A percentile compares a stretch with the other conserved stretches of the same genome.
phyloP scores from a whole-genome alignment of 1,140 invertebrate genomes.

The Asobara japonica region DNA sequence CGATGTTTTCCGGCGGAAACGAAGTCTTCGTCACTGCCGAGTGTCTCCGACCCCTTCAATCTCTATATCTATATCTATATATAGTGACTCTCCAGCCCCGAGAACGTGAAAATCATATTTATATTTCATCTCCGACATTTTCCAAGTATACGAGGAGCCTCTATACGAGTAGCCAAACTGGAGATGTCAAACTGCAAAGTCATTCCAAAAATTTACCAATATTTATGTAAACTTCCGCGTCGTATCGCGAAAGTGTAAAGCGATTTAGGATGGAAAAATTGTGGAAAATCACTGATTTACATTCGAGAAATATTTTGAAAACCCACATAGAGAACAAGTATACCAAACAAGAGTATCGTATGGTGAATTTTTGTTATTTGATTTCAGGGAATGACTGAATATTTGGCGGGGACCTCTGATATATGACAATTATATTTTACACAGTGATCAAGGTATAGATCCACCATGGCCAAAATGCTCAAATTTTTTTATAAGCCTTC shows the following conservation, averaged over 20 bases:
- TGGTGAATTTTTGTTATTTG: too few species aligned
- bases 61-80: constrained; percentile 14
- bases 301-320: too few species aligned
- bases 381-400: too few species aligned
- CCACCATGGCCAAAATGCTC: too few species aligned
- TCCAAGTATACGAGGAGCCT: constrained; percentile 39
- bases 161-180: constrained; percentile 7
- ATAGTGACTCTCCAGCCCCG: constrained; percentile 28
- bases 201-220: background rate
- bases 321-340: too few species aligned
- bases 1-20: constrained; percentile 60
- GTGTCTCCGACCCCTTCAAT: constrained; percentile 29
- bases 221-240: background rate
- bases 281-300: background rate
- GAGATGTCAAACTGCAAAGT: background rate
- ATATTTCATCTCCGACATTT: constrained; percentile 49
- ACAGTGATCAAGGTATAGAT: too few species aligned
- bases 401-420: too few species aligned
- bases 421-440: too few species aligned
- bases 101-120: constrained; percentile 50
- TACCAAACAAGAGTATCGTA: too few species aligned
- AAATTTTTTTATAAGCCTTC: too few species aligned
- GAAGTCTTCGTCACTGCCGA: constrained; percentile 48
- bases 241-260: background rate
- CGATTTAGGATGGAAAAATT: background rate